These are phyloP conservation scores for Drosophila cognata DNA, from an alignment of 2,888 invertebrate genomes.

Conservation along the genomic window DNA sequence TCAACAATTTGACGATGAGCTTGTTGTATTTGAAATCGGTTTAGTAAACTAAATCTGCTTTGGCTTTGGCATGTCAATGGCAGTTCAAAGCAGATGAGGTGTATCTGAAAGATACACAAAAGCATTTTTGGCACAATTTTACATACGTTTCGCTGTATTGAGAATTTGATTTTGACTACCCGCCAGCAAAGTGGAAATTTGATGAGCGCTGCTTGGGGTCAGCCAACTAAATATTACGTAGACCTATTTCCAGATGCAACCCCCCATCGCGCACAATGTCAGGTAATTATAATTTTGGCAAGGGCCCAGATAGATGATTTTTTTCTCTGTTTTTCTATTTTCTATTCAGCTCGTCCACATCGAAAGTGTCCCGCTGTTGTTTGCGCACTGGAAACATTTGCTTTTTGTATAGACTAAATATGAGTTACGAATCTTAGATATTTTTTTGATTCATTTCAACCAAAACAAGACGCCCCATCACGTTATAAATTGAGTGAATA, in stretches of 20 bases:
- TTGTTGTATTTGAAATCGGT: neutral
- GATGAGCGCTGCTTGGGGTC: constrained; percentile 57
- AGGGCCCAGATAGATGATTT: constrained; percentile 47
- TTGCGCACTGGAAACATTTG: constrained; percentile 19
- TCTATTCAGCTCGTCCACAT: constrained; percentile 14
- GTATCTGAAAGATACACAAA: constrained; percentile 41
- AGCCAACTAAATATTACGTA: constrained; percentile 27
- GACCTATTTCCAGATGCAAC: constrained; percentile 48
- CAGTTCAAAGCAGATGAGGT: constrained; percentile 24
- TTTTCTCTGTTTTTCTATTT: neutral
- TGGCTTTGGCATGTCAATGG: constrained; percentile 14
- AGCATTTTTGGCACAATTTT: constrained; percentile 28
- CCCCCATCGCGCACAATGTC: constrained; percentile 49
- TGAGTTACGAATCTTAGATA: constrained; percentile 7
- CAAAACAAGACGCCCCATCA: constrained; percentile 13
- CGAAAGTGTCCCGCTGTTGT: constrained; percentile 39
- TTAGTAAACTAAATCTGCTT: constrained; percentile 31
- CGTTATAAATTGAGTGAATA: neutral
- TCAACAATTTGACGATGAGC: neutral
- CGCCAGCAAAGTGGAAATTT: constrained; percentile 43
- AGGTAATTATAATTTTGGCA: constrained; percentile 65
- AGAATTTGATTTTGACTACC: constrained; percentile 32
- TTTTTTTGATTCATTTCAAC: constrained; percentile 3
- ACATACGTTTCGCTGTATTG: constrained; percentile 13
- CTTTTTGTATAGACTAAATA: constrained; percentile 7